Conservation (phyloP, 2,797 vertebrate species). For the Cheirogaleus major region DNA sequence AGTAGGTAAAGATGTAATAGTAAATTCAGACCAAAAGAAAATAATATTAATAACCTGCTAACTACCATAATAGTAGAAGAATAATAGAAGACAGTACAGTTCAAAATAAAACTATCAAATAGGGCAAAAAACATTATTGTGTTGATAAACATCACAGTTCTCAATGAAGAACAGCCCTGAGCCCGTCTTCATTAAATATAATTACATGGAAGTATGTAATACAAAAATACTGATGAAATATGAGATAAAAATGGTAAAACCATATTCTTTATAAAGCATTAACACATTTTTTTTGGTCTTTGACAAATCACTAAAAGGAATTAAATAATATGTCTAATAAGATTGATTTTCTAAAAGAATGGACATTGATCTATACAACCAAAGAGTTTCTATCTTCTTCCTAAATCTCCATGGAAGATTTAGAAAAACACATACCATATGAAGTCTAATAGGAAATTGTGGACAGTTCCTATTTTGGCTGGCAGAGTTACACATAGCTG, state of each 20-base stretch:
- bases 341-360: neutral
- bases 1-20: neutral
- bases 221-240: conserved; percentile 4
- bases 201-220: neutral
- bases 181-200: neutral
- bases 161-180: neutral
- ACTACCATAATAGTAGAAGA: neutral
- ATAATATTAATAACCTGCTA: neutral
- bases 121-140: neutral
- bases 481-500: neutral
- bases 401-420: neutral
- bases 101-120: conserved; percentile 18
- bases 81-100: neutral
- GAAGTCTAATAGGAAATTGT: neutral
- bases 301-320: neutral
- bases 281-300: neutral
- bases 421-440: neutral
- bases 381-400: conserved; percentile 5
- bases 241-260: neutral
- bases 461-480: neutral
- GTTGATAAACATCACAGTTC: neutral
- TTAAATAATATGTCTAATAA: neutral
- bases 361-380: neutral
- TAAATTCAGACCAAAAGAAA: neutral
- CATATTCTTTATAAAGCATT: conserved; percentile 25